Percentiles rank a stretch among this genome's conserved stretches.
These are phyloP conservation scores for Craniophora ligustri DNA, from an alignment of 2,888 invertebrate genomes.

Conservation along the genomic window DNA sequence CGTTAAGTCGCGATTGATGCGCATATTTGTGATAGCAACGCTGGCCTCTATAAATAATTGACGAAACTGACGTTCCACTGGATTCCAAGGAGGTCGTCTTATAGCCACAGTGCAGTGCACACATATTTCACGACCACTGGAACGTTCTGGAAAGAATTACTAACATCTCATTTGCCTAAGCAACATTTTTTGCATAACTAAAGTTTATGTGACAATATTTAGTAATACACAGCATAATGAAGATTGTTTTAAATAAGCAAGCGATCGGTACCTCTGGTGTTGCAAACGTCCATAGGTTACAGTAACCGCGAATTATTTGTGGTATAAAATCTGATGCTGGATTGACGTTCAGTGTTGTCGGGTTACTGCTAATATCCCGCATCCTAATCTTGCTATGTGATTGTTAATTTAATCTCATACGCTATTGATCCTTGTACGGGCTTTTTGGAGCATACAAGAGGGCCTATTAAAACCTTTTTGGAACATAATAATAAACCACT, in stretches of 20 bases:
- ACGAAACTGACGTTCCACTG: not conserved
- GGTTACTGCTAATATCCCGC: conserved; percentile 1
- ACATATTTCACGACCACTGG: not conserved
- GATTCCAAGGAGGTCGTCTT: not conserved
- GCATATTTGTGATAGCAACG: conserved; percentile 1
- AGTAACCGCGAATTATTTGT: too few species aligned
- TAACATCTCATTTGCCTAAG: too few species aligned
- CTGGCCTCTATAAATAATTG: not conserved
- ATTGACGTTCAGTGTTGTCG: not conserved
- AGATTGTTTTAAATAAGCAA: too few species aligned
- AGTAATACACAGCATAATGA: too few species aligned
- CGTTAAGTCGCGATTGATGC: conserved; percentile 7
- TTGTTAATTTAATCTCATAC: conserved; percentile 17
- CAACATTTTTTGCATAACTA: too few species aligned
- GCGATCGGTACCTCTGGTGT: too few species aligned
- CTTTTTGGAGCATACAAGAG: not conserved
- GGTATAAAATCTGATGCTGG: not conserved
- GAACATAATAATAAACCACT: not conserved
- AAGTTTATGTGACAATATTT: too few species aligned
- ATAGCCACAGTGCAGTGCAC: not conserved
- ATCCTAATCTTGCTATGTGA: conserved; percentile 4
- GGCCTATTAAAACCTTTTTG: not conserved
- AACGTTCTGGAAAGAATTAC: not conserved
- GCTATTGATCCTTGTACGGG: not conserved
- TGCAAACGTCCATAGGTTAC: too few species aligned